Evolutionary conservation across 2,113 vertebrate genomes (phyloP).

Genomic region (Anseranas semipalmata): DNA sequence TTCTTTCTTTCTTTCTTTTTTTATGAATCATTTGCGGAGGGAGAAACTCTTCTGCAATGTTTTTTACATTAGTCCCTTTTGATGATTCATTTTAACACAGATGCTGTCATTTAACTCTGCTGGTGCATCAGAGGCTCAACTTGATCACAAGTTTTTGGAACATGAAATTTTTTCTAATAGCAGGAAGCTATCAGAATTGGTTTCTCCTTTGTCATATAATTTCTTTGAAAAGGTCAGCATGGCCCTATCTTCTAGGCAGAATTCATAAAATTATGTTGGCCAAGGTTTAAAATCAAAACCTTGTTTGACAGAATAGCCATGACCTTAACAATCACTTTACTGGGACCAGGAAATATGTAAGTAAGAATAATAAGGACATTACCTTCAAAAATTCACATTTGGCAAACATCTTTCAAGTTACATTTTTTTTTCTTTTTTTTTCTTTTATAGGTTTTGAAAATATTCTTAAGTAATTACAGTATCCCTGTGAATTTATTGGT

Average conservation of each 20-base stretch:
- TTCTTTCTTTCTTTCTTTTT: neutral
- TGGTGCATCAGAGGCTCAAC: neutral
- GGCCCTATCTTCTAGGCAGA: neutral
- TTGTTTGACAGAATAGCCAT: neutral
- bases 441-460: neutral
- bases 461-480: neutral
- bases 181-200: neutral
- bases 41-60: neutral
- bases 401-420: neutral
- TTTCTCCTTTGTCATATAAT: constrained; percentile 10
- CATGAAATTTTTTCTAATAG: neutral
- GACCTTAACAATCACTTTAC: neutral
- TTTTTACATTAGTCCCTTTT: neutral
- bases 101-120: neutral
- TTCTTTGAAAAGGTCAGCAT: constrained; percentile 61
- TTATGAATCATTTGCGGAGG: neutral
- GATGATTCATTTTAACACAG: constrained; percentile 7
- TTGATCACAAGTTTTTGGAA: neutral
- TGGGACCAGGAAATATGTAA: neutral
- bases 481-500: neutral
- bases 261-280: neutral
- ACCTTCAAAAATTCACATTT: neutral
- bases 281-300: neutral
- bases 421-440: neutral
- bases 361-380: neutral